These are phyloP conservation scores for Chaetogeoica ovagalla DNA, from an alignment of 2,888 invertebrate species.

Conservation along the genomic window DNA sequence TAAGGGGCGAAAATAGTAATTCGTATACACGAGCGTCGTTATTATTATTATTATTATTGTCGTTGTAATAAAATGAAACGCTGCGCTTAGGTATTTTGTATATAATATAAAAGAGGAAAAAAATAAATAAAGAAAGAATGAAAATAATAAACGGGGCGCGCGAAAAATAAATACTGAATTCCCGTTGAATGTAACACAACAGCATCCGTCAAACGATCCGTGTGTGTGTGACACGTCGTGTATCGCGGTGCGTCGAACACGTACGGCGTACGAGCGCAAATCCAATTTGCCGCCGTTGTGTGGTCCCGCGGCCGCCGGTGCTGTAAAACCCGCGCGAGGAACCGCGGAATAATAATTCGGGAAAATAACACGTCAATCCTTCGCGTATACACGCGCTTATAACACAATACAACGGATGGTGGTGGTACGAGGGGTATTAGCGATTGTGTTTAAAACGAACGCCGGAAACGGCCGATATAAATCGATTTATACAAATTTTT, in stretches of 20 bases:
- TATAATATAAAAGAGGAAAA: neutral
- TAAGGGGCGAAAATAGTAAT: neutral
- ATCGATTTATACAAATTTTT: too few species aligned
- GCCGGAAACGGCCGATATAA: too few species aligned
- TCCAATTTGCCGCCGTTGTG: conserved; percentile 46
- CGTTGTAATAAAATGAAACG: neutral
- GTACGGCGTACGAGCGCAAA: conserved; percentile 7
- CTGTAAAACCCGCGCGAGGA: neutral
- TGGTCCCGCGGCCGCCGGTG: conserved; percentile 6
- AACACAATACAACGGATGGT: neutral
- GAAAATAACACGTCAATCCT: conserved; percentile 8
- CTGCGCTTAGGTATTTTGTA: too few species aligned
- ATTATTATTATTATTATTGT: neutral
- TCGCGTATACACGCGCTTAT: neutral
- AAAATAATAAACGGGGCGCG: neutral
- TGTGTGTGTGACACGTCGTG: conserved; percentile 27
- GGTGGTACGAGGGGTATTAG: too few species aligned
- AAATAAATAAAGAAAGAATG: neutral
- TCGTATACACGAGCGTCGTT: neutral
- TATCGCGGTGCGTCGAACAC: neutral
- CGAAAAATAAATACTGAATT: conserved; percentile 5
- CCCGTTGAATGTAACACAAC: neutral
- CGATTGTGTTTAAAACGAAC: too few species aligned
- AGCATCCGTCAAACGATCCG: conserved; percentile 42
- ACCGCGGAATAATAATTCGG: neutral